Evolutionary conservation across 1,140 invertebrate genomes (phyloP), one percentile per base, ranked within the genome.

Genomic region (Drosophila miranda): DNA sequence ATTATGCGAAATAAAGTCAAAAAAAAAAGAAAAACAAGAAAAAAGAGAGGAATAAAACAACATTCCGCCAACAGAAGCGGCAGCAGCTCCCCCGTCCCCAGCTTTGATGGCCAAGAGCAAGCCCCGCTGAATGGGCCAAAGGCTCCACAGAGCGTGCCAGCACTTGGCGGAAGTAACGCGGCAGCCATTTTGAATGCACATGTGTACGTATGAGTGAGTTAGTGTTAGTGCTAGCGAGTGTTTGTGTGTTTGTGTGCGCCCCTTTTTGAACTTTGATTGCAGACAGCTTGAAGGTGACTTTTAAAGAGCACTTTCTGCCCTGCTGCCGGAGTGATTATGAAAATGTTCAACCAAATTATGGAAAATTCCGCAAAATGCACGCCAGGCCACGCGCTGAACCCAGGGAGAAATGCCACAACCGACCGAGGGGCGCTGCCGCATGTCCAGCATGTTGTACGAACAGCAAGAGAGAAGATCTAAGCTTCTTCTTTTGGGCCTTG

Each of bases 1-100:
- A 86, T 81, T 82, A 84, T 81, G 73, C 63, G 81, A 87, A 81
- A 84, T 77, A 84, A 81, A 86, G 60, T 45, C 68, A 9, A 58
- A 62, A 70, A 63, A 66, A 60, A 45, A 70, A 63, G 62, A 60
- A 45, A 48, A 14, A 34, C 11, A 28, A 3, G 8, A 43, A 50
- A 48, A 60, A 62, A 44, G 42, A 41, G 43, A 21, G 8, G 8
- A 42, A 30, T 50, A 14, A 49, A 55, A 68, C 64, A 56, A 56
- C 62, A 62, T 63, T 34, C 51, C 14, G 46, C 50, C 60, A 53
- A 70, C 48, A 58, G 42, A 43, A 49, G 49, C 57, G 46, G 49
- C 57, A 34, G 43, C 72, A 74, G 70, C 64, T 64, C 73, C 64
- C 62, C 53, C 59, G 49, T 60, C 61, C 28, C 46, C 63, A 54